Conservation (phyloP, 2,113 vertebrate species). For the Cryptotis parvus region DNA sequence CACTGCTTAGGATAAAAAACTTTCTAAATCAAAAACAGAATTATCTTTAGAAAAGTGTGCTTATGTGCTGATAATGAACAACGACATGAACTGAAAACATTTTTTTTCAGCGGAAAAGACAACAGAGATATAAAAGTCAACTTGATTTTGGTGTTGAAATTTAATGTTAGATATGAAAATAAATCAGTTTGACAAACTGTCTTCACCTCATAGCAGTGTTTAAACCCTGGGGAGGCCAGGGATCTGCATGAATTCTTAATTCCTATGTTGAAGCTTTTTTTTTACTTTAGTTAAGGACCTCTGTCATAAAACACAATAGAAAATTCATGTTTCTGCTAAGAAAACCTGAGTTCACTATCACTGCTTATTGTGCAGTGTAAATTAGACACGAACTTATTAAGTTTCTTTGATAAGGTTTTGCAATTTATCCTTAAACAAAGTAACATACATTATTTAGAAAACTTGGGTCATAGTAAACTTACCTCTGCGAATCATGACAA, state of each 20-base stretch:
- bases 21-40: constrained; percentile 72
- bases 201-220: not conserved
- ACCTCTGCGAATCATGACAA: constrained; percentile 60
- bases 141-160: not conserved
- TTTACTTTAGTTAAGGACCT: not conserved
- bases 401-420: constrained; percentile 79
- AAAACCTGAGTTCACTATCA: constrained; percentile 70
- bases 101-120: not conserved
- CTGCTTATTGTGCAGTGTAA: constrained; percentile 76
- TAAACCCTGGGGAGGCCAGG: not conserved
- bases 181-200: not conserved
- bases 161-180: not conserved
- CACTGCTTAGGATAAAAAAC: constrained; percentile 67
- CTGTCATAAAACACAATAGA: not conserved
- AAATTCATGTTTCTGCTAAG: constrained; percentile 1
- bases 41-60: not conserved
- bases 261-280: not conserved
- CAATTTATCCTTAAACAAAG: constrained; percentile 66
- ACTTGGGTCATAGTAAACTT: constrained; percentile 66
- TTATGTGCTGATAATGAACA: constrained; percentile 16
- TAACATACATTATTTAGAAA: constrained; percentile 70
- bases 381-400: constrained; percentile 73
- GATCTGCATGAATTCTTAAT: constrained; percentile 34
- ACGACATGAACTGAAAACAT: constrained; percentile 35
- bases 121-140: constrained; percentile 33